A percentile compares a stretch with the other conserved stretches of the same genome.
Evolutionary conservation across 2,797 vertebrate species (phyloP).

Genomic region (Dendrocincla tyrannina): DNA sequence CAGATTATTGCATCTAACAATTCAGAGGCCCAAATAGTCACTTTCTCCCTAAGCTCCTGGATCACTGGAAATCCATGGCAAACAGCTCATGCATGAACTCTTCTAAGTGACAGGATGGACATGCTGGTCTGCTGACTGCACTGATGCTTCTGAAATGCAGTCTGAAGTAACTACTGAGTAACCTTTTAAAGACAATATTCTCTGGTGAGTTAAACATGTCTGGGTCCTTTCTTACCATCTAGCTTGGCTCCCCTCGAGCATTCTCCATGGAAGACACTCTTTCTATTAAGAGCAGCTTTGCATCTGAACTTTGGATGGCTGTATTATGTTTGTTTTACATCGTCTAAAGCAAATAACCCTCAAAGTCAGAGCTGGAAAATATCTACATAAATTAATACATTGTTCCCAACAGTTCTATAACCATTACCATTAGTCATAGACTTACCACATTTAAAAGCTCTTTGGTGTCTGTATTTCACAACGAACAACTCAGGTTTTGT

Average conservation of each 20-base stretch:
- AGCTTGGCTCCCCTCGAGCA: background rate
- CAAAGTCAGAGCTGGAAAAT: slow-evolving; percentile 16
- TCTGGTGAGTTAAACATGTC: rapidly evolving
- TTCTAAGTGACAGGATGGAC: background rate
- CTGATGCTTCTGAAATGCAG: background rate
- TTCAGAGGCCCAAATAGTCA: background rate
- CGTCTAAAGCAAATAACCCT: slow-evolving; percentile 8
- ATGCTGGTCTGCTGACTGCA: background rate
- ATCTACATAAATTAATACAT: background rate
- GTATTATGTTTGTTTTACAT: background rate
- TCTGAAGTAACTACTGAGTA: background rate
- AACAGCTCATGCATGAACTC: background rate
- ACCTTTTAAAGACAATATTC: background rate
- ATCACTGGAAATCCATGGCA: background rate
- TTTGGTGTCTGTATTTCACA: background rate
- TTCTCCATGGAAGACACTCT: background rate
- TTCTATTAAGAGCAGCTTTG: background rate
- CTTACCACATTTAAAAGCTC: background rate
- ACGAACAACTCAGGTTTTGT: background rate
- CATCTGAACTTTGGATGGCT: background rate
- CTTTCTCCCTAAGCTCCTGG: background rate
- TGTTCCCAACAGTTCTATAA: background rate
- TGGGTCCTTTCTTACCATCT: background rate
- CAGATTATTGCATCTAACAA: background rate
- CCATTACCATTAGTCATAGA: background rate